Percentiles rank a stretch among this genome's conserved stretches.
These are phyloP conservation scores for Siniperca obscura DNA, from an alignment of 2,797 vertebrate genomes.

Conservation along the genomic window DNA sequence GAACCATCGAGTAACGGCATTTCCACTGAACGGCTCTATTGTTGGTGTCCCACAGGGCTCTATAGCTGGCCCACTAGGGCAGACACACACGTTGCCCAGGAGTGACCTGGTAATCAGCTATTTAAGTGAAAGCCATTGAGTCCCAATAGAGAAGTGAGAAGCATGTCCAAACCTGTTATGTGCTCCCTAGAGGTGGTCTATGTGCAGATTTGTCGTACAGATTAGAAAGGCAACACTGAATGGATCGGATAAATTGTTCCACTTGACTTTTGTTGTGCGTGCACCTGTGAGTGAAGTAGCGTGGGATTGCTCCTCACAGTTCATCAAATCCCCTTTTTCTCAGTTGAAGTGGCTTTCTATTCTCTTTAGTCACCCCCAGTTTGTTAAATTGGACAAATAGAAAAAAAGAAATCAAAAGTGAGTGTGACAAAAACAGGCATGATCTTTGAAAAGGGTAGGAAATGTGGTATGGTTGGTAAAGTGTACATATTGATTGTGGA, in stretches of 20 bases:
- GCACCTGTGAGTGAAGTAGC: conserved; percentile 86
- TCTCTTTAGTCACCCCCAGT: conserved; percentile 79
- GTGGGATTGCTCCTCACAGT: conserved; percentile 83
- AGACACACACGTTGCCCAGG: conserved; percentile 94
- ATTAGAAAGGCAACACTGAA: conserved; percentile 92
- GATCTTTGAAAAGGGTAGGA: conserved; percentile 36
- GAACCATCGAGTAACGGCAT: conserved; percentile 80
- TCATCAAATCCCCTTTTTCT: conserved; percentile 74
- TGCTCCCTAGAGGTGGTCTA: conserved; percentile 94
- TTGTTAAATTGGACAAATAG: conserved; percentile 77
- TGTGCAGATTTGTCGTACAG: conserved; percentile 90
- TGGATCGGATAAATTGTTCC: conserved; percentile 82
- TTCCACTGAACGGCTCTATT: conserved; percentile 78
- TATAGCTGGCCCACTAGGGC: conserved; percentile 81
- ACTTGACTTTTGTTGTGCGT: conserved; percentile 86
- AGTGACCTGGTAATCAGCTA: conserved; percentile 97
- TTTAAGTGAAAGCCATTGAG: conserved; percentile 95
- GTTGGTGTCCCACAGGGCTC: conserved; percentile 79
- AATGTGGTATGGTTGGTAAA: conserved; percentile 33
- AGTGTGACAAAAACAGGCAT: conserved; percentile 56
- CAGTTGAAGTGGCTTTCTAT: conserved; percentile 61
- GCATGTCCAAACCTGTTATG: conserved; percentile 95
- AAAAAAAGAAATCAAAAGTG: conserved; percentile 55
- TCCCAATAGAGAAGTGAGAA: conserved; percentile 91
- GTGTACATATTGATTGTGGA: conserved; percentile 11